Base-by-base conservation (phyloP, 1,140 invertebrate genomes). In the Frieseomelitta varia region DNA sequence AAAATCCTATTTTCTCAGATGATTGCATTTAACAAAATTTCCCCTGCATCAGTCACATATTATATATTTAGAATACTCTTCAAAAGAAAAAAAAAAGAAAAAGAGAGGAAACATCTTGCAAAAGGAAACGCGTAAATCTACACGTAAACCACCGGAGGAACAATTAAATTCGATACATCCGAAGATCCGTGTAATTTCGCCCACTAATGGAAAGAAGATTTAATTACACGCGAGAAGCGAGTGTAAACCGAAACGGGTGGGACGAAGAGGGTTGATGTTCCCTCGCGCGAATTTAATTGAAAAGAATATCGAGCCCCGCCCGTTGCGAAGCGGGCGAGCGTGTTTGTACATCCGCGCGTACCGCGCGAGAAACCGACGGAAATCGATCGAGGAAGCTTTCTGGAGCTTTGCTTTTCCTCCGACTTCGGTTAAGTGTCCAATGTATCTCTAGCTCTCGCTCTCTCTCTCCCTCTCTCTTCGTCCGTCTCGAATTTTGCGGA, bases 401-500 rank as follows among this genome's bases (percentile, higher is more conserved):
- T 82, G 51, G 75, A 88, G 79, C 53, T 88, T 80, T 80, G 85
- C 69, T 77, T 88, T 80, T 83, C 84, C 87, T 88, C 80, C 61
- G 55, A 65, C 73, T 71, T 15, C 58, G 65, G 65, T 79, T 81
- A 79, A 76, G 86, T 79, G 77, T 84, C 78, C 87, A 86, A 80
- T 84, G 83, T 81, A 88, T 88, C 81, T 80, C 56, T 56, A 51
- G 24, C 58, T 34, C 1, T 8, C 39, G 8, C 39, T 39, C 39
- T 39, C 39, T 39, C 39, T 39, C 39, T 4, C 39, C 77, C 53
- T 63, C 58, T 21, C 58, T 34, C 1, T 8, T 4, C 56, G 8
- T 19, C 51, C 24, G 21, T 67, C 55, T 24, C 69, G 89, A 88
- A 88, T 90, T 82, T 88, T 87, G 89, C 83, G 90, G 90, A 91